These are phyloP conservation scores for Cyprinus carpio DNA, from an alignment of 2,113 vertebrate species.

Conservation along the genomic window DNA sequence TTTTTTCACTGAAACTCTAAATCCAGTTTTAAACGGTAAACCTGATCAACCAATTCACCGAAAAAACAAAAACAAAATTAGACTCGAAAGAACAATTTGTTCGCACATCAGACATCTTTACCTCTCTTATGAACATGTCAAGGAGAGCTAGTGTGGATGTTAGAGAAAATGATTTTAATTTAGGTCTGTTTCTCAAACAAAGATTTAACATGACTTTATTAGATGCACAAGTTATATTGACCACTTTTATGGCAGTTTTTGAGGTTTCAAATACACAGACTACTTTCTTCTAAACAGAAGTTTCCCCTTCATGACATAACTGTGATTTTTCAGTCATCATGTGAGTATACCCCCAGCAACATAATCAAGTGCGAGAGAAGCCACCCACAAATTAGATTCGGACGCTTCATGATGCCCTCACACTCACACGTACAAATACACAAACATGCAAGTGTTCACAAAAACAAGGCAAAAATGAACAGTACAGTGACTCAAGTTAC, in stretches of 20 bases:
- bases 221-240: neutral
- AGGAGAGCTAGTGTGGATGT: neutral
- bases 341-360: neutral
- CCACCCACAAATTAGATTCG: neutral
- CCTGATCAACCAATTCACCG: neutral
- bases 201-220: neutral
- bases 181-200: neutral
- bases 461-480: neutral
- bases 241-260: neutral
- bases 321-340: neutral
- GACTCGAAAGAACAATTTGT: neutral
- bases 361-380: slow-evolving; percentile 6
- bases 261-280: neutral
- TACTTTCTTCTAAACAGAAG: neutral
- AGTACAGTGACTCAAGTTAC: neutral
- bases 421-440: neutral
- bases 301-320: neutral
- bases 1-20: neutral
- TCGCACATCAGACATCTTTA: neutral
- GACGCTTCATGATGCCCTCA: slow-evolving; percentile 2
- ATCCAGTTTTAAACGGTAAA: neutral
- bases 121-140: neutral
- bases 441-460: neutral
- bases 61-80: neutral
- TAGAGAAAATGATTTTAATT: neutral